A percentile compares a stretch with the other conserved stretches of the same genome.
These are phyloP conservation scores for Furcula furcula DNA, from an alignment of 2,888 invertebrate genomes.

Conservation along the genomic window DNA sequence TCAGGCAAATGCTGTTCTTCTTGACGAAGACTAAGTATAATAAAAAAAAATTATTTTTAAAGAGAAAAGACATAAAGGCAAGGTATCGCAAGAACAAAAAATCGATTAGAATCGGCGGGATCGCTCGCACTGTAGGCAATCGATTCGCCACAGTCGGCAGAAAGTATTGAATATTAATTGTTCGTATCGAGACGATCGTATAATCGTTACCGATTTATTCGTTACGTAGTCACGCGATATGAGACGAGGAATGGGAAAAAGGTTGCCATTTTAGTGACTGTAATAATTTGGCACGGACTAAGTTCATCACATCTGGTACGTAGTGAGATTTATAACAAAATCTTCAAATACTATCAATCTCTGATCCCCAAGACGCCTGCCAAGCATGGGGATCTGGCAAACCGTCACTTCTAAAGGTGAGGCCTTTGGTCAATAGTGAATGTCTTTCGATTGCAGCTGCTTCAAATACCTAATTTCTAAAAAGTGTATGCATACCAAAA, in stretches of 20 bases:
- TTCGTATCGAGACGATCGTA: conserved; percentile 1
- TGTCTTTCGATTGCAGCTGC: no score
- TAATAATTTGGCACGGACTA: not conserved
- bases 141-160: not conserved
- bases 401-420: no score
- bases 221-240: conserved; percentile 1
- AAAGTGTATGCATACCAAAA: no score
- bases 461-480: no score
- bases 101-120: conserved; percentile 1
- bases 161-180: conserved; percentile 2
- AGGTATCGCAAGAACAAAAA: not conserved
- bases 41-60: no score
- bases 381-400: no score
- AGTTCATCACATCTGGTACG: not conserved
- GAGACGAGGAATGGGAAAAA: not conserved
- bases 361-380: no score
- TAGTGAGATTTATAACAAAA: not conserved
- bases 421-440: no score
- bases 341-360: no score
- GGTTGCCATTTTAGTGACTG: not conserved
- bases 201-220: conserved; percentile 1
- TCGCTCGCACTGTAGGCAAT: not conserved
- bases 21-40: no score
- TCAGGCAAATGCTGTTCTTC: no score
- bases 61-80: no score